These are phyloP conservation scores for Megaceryle torquata DNA, from an alignment of 2,113 vertebrate genomes.

Conservation along the genomic window DNA sequence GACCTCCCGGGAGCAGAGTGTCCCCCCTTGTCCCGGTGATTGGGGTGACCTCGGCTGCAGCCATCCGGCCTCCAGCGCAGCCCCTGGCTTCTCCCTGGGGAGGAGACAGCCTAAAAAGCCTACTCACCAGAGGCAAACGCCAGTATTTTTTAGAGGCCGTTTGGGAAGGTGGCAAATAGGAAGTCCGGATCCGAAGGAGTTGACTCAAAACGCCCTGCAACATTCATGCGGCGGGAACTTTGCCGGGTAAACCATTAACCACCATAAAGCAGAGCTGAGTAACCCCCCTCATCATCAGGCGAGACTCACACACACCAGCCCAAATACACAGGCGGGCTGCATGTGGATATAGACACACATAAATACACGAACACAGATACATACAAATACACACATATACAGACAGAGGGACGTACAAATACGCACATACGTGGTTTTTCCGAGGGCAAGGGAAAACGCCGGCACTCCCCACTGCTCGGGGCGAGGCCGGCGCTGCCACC, in stretches of 20 bases:
- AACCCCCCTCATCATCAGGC: background rate
- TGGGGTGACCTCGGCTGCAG: background rate
- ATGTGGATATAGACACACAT: accelerated
- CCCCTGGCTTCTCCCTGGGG: background rate
- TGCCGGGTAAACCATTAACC: conserved; percentile 53
- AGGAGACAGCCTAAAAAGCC: background rate
- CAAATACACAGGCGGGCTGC: background rate
- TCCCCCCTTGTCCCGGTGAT: background rate
- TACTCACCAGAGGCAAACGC: background rate
- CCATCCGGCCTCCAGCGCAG: background rate
- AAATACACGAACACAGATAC: accelerated
- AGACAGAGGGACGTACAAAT: background rate
- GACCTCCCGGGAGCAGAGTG: background rate
- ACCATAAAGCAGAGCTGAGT: background rate
- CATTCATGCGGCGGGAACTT: conserved; percentile 18
- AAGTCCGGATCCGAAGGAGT: background rate
- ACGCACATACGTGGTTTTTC: background rate
- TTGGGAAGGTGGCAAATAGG: background rate
- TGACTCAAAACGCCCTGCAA: background rate
- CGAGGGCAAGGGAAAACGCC: background rate
- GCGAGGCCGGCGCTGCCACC: background rate
- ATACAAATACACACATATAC: accelerated
- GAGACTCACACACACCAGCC: background rate
- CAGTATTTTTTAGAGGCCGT: background rate
- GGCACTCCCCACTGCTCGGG: background rate